Percentiles rank a stretch among this genome's conserved stretches.
Conservation (phyloP, 2,888 invertebrate species). For the Agriopis leucophaearia region DNA sequence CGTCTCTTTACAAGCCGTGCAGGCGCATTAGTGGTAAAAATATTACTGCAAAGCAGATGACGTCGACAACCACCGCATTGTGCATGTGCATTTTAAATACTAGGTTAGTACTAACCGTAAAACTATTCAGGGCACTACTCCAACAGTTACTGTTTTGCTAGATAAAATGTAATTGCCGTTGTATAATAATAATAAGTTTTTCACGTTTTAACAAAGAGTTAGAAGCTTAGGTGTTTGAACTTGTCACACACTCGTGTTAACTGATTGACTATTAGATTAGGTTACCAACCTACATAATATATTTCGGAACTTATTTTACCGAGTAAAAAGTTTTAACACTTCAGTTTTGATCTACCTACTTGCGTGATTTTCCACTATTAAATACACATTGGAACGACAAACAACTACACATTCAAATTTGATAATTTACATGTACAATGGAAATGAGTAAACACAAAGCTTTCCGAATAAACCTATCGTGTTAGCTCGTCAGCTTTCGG, state of each 20-base stretch:
- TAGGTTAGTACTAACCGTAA: slow-evolving; percentile 73
- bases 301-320: too few species aligned
- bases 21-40: slow-evolving; percentile 83
- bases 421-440: slow-evolving; percentile 34
- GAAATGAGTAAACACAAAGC: slow-evolving; percentile 33
- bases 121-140: slow-evolving; percentile 71
- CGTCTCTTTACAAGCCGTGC: slow-evolving; percentile 74
- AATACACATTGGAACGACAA: not conserved
- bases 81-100: slow-evolving; percentile 83
- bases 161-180: slow-evolving; percentile 30
- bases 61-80: slow-evolving; percentile 83
- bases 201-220: slow-evolving; percentile 21
- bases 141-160: slow-evolving; percentile 37
- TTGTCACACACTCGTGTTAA: slow-evolving; percentile 5
- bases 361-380: slow-evolving; percentile 8
- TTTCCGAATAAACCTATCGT: slow-evolving; percentile 53
- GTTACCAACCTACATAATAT: not conserved
- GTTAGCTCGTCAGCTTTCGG: slow-evolving; percentile 64
- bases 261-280: not conserved
- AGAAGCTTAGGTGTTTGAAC: not conserved
- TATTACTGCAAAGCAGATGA: slow-evolving; percentile 85
- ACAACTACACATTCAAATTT: slow-evolving; percentile 7
- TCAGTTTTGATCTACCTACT: not conserved
- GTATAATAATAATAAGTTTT: slow-evolving; percentile 26
- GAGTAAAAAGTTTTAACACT: not conserved